Percentiles rank a stretch among this genome's conserved stretches.
These are phyloP conservation scores for Pycnomerus fuliginosus DNA, from an alignment of 2,888 invertebrate species.

Conservation along the genomic window DNA sequence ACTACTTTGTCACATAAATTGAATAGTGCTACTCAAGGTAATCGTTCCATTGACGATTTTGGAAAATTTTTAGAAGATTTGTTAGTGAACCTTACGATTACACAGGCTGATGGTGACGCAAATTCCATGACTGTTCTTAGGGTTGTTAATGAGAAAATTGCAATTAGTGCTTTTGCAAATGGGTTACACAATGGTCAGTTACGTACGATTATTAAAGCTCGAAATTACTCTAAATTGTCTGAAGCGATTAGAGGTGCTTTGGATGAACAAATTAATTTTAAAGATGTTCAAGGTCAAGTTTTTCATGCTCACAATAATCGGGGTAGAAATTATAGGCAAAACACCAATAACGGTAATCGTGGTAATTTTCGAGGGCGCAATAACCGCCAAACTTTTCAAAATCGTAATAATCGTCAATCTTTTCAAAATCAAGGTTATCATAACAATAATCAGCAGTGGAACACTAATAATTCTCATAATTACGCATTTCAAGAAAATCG, in stretches of 20 bases:
- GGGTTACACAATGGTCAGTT: constrained; percentile 14
- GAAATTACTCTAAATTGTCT: constrained; percentile 20
- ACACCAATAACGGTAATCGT: not conserved
- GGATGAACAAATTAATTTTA: constrained; percentile 13
- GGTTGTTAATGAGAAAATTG: constrained; percentile 1
- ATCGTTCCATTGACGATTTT: not conserved
- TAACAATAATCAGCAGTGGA: not conserved
- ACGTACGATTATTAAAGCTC: constrained; percentile 20
- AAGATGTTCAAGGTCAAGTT: not conserved
- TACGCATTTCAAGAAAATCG: constrained; percentile 1
- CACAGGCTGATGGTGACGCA: not conserved
- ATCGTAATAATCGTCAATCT: not conserved
- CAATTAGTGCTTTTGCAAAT: not conserved
- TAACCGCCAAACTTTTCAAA: too few species aligned
- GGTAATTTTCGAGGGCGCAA: too few species aligned
- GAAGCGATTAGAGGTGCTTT: constrained; percentile 17
- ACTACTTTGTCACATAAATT: not conserved
- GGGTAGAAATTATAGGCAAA: not conserved
- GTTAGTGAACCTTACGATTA: not conserved
- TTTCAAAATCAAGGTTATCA: not conserved
- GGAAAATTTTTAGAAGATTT: not conserved
- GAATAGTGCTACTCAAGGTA: not conserved
- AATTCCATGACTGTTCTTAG: not conserved
- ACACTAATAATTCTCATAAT: constrained; percentile 6
- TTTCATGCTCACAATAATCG: constrained; percentile 5